Evolutionary conservation across 2,888 invertebrate genomes (phyloP).

Genomic region (Drosophila longiperda): DNA sequence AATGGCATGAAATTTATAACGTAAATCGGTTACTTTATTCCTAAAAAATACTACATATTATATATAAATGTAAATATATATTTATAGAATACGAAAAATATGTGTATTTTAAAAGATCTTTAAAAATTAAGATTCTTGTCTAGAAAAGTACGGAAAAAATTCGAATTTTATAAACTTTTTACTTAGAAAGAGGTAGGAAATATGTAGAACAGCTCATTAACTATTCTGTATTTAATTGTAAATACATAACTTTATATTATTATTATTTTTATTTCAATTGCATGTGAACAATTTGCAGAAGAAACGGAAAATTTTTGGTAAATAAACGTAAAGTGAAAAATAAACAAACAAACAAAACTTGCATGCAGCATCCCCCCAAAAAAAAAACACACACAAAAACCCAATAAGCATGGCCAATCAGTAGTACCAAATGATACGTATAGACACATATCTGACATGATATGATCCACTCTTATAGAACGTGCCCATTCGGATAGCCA

Average conservation of each 20-base stretch:
- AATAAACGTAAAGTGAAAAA: slow-evolving; percentile 22
- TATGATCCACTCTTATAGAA: slow-evolving; percentile 84
- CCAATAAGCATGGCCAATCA: slow-evolving; percentile 55
- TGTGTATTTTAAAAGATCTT: neutral
- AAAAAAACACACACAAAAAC: neutral
- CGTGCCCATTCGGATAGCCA: slow-evolving; percentile 88
- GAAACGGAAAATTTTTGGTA: slow-evolving; percentile 74
- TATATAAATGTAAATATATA: neutral
- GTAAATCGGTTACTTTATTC: neutral
- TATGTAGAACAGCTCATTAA: neutral
- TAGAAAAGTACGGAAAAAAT: neutral
- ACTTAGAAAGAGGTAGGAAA: neutral
- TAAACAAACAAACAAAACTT: slow-evolving; percentile 31
- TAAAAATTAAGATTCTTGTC: too few species aligned
- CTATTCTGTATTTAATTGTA: slow-evolving; percentile 15
- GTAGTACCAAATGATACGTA: slow-evolving; percentile 42
- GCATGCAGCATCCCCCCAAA: slow-evolving; percentile 54
- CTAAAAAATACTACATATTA: neutral
- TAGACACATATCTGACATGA: slow-evolving; percentile 40
- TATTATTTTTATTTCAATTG: slow-evolving; percentile 65
- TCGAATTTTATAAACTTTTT: neutral
- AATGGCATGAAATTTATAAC: neutral
- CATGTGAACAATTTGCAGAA: slow-evolving; percentile 71
- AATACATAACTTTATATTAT: slow-evolving; percentile 33
- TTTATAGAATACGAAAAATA: neutral